Evolutionary conservation across 2,113 vertebrate species (phyloP).

Genomic region (Ardeotis arabs): DNA sequence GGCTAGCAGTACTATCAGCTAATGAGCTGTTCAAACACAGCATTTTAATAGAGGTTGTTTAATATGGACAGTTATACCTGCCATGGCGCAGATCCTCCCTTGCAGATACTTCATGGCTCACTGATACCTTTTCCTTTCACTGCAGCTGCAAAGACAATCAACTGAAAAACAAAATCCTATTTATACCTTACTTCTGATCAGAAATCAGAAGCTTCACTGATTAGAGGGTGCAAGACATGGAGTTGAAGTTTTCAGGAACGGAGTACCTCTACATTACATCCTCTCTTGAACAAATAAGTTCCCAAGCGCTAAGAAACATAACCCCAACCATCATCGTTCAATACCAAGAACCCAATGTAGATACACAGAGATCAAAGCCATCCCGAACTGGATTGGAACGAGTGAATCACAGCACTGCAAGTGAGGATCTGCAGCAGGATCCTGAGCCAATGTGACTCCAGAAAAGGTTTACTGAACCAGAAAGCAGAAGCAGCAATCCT

Average conservation of each 20-base stretch:
- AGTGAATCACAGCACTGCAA: slow-evolving; percentile 55
- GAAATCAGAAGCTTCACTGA: not conserved
- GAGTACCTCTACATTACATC: not conserved
- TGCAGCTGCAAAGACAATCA: not conserved
- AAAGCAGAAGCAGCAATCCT: slow-evolving; percentile 45
- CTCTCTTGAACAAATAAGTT: not conserved
- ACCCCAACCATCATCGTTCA: not conserved
- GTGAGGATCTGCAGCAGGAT: slow-evolving; percentile 29
- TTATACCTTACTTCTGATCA: not conserved
- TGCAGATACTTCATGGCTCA: not conserved
- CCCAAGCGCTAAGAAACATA: not conserved
- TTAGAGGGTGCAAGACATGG: not conserved
- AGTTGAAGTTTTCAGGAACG: not conserved
- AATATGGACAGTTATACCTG: not conserved
- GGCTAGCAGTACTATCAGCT: not conserved
- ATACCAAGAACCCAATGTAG: not conserved
- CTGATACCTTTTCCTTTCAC: not conserved
- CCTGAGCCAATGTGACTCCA: slow-evolving; percentile 51
- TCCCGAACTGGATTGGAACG: not conserved
- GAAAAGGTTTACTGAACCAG: slow-evolving; percentile 68
- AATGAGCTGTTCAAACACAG: not conserved
- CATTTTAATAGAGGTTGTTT: not conserved
- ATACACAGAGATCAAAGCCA: not conserved
- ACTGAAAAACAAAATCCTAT: not conserved
- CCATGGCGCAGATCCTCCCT: not conserved